These are phyloP conservation scores for Morinoia aosen DNA, from an alignment of 2,888 invertebrate species.

Conservation along the genomic window DNA sequence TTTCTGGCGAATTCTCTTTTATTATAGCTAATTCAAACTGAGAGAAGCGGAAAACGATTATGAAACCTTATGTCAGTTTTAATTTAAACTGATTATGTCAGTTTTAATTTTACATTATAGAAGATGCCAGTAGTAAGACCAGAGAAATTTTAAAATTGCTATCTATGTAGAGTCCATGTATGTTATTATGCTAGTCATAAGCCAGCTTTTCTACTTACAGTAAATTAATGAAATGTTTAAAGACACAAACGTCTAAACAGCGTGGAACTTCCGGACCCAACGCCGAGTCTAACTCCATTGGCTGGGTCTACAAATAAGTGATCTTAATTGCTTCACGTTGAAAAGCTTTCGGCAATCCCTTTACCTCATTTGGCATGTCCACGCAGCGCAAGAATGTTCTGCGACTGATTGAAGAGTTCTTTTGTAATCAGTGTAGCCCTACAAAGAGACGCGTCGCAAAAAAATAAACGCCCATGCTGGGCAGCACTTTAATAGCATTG, in stretches of 20 bases:
- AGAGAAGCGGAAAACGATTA: too few relatives aligned
- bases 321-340: background rate
- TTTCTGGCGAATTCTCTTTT: too few relatives aligned
- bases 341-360: background rate
- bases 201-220: too few relatives aligned
- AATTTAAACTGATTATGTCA: too few relatives aligned
- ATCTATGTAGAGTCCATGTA: too few relatives aligned
- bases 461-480: background rate
- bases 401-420: background rate
- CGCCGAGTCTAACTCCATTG: background rate
- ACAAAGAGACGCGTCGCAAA: background rate
- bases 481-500: background rate
- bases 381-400: background rate
- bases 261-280: background rate
- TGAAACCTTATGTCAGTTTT: too few relatives aligned
- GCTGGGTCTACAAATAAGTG: background rate
- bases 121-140: too few relatives aligned
- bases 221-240: too few relatives aligned
- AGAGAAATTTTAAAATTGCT: too few relatives aligned
- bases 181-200: too few relatives aligned
- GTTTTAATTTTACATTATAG: too few relatives aligned
- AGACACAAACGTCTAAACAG: background rate
- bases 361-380: background rate
- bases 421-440: background rate
- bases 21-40: too few relatives aligned